These are phyloP conservation scores for Melanerpes formicivorus DNA, from an alignment of 2,113 vertebrate genomes.

Conservation along the genomic window DNA sequence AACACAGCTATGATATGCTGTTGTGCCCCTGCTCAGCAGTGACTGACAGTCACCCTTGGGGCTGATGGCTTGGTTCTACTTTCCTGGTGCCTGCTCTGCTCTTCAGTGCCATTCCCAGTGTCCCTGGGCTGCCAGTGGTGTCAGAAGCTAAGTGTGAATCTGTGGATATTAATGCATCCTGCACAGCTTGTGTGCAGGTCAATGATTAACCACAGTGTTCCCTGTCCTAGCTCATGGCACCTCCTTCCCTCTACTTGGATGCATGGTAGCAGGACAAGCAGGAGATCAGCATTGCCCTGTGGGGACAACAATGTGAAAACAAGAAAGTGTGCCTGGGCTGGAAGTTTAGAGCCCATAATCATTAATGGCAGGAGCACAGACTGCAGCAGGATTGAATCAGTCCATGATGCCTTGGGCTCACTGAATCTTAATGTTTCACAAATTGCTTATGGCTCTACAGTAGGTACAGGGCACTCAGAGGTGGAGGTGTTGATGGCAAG, in stretches of 20 bases:
- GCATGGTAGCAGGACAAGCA: accelerated
- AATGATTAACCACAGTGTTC: neutral
- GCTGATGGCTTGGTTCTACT: neutral
- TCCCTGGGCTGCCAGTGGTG: neutral
- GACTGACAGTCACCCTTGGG: accelerated
- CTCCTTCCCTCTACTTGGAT: neutral
- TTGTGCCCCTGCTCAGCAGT: neutral
- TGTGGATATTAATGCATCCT: neutral
- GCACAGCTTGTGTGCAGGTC: neutral
- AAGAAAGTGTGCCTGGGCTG: neutral
- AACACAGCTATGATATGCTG: neutral
- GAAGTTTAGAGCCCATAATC: neutral
- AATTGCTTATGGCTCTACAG: accelerated
- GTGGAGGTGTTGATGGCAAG: neutral
- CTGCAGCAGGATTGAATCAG: neutral
- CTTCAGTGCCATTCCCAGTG: accelerated
- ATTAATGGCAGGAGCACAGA: neutral
- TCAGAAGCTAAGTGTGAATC: neutral
- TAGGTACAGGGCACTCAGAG: neutral
- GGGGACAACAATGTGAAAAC: neutral
- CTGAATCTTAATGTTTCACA: neutral
- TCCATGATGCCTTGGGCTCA: neutral
- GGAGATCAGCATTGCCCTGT: neutral
- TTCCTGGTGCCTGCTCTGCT: neutral
- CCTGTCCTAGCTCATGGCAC: neutral